Percentiles rank a stretch among this genome's conserved stretches.
Conservation (phyloP, 1,140 invertebrate genomes). For the Drosophila dunni region DNA sequence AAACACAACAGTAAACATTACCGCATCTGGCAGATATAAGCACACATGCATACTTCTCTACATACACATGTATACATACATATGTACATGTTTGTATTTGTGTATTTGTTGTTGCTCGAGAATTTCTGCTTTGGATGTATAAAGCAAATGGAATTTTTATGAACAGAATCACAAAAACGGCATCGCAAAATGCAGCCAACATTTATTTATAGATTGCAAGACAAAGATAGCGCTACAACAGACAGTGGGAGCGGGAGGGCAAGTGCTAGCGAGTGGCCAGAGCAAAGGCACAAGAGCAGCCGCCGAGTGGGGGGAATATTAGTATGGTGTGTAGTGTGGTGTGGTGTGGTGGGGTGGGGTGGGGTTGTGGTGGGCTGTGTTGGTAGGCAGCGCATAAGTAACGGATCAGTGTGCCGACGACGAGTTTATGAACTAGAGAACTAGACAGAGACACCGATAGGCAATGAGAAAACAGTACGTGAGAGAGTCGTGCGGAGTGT, state of each 20-base stretch:
- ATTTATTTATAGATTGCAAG: constrained; percentile 55
- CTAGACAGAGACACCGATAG: constrained; percentile 42
- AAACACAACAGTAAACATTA: constrained; percentile 54
- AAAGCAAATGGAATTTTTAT: constrained; percentile 68
- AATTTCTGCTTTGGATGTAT: constrained; percentile 39
- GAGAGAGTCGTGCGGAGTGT: not conserved
- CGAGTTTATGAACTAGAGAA: constrained; percentile 46
- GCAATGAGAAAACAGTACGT: constrained; percentile 5
- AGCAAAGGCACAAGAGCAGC: not conserved
- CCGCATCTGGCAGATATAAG: constrained; percentile 55
- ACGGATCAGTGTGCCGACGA: constrained; percentile 42
- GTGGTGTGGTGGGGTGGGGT: not conserved
- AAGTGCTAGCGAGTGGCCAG: constrained; percentile 6
- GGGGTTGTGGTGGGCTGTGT: not conserved
- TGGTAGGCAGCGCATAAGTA: constrained; percentile 30
- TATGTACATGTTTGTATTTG: constrained; percentile 1
- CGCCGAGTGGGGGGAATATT: not conserved
- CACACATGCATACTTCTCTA: constrained; percentile 6
- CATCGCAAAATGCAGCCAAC: constrained; percentile 52
- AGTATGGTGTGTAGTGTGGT: not conserved
- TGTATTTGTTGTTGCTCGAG: constrained; percentile 31
- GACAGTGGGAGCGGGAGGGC: constrained; percentile 4
- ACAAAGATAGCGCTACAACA: constrained; percentile 17
- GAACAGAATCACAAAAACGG: constrained; percentile 55
- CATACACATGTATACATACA: constrained; percentile 8